Evolutionary conservation across 2,797 vertebrate genomes (phyloP).

Genomic region (Sebastes baramenuke): DNA sequence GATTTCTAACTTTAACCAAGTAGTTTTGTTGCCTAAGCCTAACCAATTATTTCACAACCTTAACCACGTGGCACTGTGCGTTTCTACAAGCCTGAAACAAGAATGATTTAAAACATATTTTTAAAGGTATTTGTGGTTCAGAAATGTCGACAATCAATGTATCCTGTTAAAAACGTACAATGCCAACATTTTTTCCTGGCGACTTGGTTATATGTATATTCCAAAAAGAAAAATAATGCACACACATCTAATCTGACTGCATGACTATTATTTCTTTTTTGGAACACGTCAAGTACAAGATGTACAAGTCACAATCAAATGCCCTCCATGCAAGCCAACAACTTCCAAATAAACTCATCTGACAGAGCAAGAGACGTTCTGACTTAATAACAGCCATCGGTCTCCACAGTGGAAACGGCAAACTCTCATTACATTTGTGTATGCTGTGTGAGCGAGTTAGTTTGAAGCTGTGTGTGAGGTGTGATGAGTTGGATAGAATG

Average conservation of each 20-base stretch:
- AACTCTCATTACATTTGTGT: slow-evolving; percentile 55
- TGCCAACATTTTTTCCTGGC: neutral
- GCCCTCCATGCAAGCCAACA: slow-evolving; percentile 9
- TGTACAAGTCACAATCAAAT: slow-evolving; percentile 34
- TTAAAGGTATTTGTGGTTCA: neutral
- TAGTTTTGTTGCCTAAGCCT: neutral
- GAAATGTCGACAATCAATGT: neutral
- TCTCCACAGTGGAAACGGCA: slow-evolving; percentile 49
- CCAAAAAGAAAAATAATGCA: no score
- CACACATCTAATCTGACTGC: no score
- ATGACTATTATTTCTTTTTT: neutral
- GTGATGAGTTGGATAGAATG: neutral
- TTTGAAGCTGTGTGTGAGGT: slow-evolving; percentile 1
- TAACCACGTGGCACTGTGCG: neutral
- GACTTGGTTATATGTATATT: neutral
- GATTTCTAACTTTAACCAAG: neutral
- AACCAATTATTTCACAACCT: neutral
- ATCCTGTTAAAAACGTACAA: no score
- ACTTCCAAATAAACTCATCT: slow-evolving; percentile 46
- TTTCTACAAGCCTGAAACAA: neutral
- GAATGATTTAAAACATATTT: neutral
- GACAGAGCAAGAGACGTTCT: slow-evolving; percentile 21
- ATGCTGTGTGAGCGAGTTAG: slow-evolving; percentile 7
- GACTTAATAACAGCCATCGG: slow-evolving; percentile 63
- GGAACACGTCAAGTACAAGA: neutral